Evolutionary conservation across 2,888 invertebrate species (phyloP).

Genomic region (Odontomyia ornata): DNA sequence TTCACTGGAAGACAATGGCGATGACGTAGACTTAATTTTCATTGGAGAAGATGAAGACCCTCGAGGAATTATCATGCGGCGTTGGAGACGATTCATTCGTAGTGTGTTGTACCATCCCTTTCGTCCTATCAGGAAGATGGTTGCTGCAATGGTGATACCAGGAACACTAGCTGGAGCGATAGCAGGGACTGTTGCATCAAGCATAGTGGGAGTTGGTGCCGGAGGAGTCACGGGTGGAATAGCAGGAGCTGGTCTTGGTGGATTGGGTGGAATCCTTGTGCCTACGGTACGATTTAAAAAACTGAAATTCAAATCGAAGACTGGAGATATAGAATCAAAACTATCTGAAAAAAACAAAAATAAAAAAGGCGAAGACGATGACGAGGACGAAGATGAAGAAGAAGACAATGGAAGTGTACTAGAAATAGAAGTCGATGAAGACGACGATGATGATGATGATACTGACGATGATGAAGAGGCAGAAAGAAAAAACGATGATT

Average conservation of each 20-base stretch:
- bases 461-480: neutral
- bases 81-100: slow-evolving; percentile 27
- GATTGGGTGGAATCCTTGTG: slow-evolving; percentile 20
- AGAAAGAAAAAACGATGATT: neutral
- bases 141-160: slow-evolving; percentile 19
- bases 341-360: neutral
- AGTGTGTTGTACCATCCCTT: slow-evolving; percentile 1
- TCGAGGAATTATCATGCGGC: slow-evolving; percentile 24
- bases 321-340: neutral
- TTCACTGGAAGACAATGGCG: neutral
- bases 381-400: neutral
- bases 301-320: neutral
- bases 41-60: slow-evolving; percentile 15
- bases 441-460: neutral
- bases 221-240: slow-evolving; percentile 25
- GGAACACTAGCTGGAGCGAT: slow-evolving; percentile 35
- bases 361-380: neutral
- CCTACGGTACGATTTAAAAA: neutral
- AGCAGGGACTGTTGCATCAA: slow-evolving; percentile 20
- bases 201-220: slow-evolving; percentile 32
- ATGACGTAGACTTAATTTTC: slow-evolving; percentile 26
- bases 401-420: neutral
- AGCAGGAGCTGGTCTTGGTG: slow-evolving; percentile 39
- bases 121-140: neutral
- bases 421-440: too few relatives aligned